Evolutionary conservation across 2,797 vertebrate species (phyloP).

Genomic region (Avahi laniger): DNA sequence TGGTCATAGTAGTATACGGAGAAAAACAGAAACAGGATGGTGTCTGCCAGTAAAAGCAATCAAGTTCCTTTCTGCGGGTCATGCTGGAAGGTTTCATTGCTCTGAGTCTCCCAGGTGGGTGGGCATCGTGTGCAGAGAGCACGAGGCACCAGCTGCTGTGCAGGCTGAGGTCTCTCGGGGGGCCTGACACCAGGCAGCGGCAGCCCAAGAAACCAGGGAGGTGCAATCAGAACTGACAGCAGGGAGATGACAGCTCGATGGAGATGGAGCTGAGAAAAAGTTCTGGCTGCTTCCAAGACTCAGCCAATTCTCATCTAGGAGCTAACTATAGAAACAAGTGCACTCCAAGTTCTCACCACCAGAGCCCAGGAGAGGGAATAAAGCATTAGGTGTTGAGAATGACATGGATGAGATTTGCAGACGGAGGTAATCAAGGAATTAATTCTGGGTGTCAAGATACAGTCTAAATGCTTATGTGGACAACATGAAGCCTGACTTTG

Average conservation of each 20-base stretch:
- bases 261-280: background rate
- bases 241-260: background rate
- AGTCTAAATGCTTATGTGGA: background rate
- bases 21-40: background rate
- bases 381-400: background rate
- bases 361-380: background rate
- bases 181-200: background rate
- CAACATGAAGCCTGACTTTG: background rate
- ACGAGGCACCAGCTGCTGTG: background rate
- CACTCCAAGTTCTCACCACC: background rate
- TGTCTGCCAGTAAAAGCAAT: background rate
- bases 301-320: background rate
- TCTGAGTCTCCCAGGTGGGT: background rate
- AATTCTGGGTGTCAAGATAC: background rate
- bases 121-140: background rate
- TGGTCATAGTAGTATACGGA: background rate
- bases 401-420: background rate
- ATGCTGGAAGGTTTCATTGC: background rate
- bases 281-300: background rate
- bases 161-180: background rate
- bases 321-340: background rate
- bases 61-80: background rate
- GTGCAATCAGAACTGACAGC: background rate
- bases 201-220: background rate
- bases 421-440: background rate